phyloP scores from a whole-genome alignment of 2,888 invertebrate species.

The Athalia cordata region DNA sequence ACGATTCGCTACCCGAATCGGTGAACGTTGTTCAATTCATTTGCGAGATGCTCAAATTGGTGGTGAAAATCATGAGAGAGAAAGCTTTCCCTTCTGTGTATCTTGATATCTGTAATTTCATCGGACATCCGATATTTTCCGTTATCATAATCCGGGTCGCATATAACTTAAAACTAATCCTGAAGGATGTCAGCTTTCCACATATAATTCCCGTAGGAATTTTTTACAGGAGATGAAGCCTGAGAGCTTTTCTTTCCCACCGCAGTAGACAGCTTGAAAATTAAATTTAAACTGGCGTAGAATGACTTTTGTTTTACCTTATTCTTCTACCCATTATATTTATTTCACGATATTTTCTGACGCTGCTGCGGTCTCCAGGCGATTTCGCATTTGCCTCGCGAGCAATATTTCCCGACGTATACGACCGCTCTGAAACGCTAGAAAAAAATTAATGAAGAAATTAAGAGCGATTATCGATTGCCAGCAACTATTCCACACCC shows the following conservation, averaged over 20 bases:
- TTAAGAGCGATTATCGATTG: too few relatives aligned
- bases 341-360: not conserved
- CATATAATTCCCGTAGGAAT: constrained; percentile 29
- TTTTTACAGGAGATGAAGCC: constrained; percentile 4
- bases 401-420: too few relatives aligned
- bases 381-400: too few relatives aligned
- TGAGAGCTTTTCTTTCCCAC: constrained; percentile 1
- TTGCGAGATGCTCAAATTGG: not conserved
- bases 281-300: constrained; percentile 25
- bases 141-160: not conserved
- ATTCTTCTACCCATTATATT: not conserved
- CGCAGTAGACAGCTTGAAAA: constrained; percentile 29
- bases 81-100: not conserved
- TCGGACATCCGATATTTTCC: not conserved
- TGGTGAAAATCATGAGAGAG: not conserved
- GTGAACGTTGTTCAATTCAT: not conserved
- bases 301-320: constrained; percentile 5
- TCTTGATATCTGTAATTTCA: not conserved
- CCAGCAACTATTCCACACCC: too few relatives aligned
- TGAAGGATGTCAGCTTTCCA: not conserved
- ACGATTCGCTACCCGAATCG: not conserved
- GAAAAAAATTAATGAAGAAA: too few relatives aligned
- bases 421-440: too few relatives aligned
- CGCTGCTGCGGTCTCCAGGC: not conserved
- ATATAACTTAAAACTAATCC: constrained; percentile 23